phyloP scores from a whole-genome alignment of 2,797 vertebrate species.

The Anguilla obscura region DNA sequence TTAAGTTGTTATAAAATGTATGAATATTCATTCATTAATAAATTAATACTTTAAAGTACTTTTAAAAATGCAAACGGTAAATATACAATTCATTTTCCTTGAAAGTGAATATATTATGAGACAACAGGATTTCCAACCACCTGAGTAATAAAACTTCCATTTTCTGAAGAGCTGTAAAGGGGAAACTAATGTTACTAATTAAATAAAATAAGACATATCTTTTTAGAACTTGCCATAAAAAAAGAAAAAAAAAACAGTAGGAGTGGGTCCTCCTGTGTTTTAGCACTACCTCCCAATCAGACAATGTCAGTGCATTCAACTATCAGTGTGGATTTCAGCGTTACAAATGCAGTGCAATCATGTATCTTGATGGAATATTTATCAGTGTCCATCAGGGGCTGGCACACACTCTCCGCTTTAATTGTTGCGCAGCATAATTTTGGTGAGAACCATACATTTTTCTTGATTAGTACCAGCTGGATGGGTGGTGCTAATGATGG shows the following conservation, averaged over 20 bases:
- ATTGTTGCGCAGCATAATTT: background rate
- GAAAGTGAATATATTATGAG: background rate
- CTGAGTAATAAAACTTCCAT: background rate
- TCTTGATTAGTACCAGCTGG: conserved; percentile 5
- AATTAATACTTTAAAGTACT: background rate
- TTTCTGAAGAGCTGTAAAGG: background rate
- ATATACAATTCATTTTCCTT: background rate
- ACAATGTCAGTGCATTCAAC: background rate
- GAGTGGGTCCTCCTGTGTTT: background rate
- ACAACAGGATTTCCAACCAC: background rate
- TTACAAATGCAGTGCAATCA: background rate
- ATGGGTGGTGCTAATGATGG: background rate
- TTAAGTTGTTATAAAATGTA: background rate
- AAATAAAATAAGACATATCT: background rate
- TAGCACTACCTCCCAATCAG: background rate
- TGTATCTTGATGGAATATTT: background rate
- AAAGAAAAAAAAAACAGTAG: background rate
- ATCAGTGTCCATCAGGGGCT: background rate
- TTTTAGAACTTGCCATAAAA: background rate
- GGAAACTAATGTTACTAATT: background rate
- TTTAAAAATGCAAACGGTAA: background rate
- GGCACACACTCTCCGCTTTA: background rate
- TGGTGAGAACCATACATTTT: conserved; percentile 2
- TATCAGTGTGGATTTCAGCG: background rate
- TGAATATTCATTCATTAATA: background rate